Evolutionary conservation across 2,113 vertebrate genomes (phyloP).

Genomic region (Aphelocoma coerulescens): DNA sequence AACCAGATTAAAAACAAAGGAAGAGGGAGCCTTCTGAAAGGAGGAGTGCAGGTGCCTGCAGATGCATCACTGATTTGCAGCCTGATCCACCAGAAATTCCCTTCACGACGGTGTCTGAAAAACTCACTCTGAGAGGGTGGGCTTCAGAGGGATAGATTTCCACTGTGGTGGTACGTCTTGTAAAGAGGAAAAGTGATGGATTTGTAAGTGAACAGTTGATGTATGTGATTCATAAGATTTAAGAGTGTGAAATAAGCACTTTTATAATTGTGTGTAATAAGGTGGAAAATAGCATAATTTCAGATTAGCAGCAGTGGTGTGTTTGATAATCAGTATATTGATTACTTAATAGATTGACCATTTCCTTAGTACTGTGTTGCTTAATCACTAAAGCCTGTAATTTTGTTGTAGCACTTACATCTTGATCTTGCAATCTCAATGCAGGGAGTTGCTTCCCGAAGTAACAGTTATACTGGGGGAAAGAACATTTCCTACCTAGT

Average conservation of each 20-base stretch:
- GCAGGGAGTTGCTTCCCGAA: background rate
- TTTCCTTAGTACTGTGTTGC: background rate
- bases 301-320: background rate
- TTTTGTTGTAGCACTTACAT: background rate
- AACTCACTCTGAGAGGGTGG: background rate
- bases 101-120: background rate
- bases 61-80: background rate
- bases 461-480: background rate
- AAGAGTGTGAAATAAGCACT: background rate
- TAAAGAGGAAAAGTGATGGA: background rate
- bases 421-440: background rate
- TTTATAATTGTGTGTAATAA: background rate
- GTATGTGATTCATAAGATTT: background rate
- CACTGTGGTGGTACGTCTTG: background rate
- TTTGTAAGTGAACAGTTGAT: background rate
- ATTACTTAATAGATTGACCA: background rate
- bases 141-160: background rate
- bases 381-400: background rate
- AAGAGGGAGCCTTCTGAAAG: background rate
- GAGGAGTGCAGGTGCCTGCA: background rate
- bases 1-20: background rate
- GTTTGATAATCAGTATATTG: background rate
- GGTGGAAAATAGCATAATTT: background rate
- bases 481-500: background rate
- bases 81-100: fast-evolving